Evolutionary conservation across 53 echinoderm and acorn worm genomes (phyloP).

Genomic region (Luidia sarsii): DNA sequence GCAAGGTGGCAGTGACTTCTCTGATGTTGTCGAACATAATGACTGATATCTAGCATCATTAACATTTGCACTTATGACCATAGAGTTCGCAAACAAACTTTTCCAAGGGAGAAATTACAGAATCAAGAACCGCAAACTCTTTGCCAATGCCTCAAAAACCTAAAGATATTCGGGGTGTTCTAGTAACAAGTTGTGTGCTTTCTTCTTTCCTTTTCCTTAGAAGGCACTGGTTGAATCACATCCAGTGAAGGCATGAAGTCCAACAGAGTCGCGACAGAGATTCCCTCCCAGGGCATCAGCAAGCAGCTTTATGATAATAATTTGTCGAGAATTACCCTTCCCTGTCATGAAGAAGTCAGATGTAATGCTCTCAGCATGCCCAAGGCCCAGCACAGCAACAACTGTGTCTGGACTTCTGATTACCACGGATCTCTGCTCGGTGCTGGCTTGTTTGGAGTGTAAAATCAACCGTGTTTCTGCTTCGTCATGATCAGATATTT

Average conservation of each 20-base stretch:
- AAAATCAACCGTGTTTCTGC: conserved; percentile 2
- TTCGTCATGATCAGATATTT: background rate
- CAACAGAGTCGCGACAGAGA: background rate
- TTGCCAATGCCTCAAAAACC: no score
- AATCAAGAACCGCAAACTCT: no score
- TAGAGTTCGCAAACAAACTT: no score
- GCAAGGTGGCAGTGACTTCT: no score
- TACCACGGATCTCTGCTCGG: background rate
- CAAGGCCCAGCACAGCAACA: conserved; percentile 17
- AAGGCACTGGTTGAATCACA: conserved; percentile 28
- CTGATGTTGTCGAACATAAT: no score
- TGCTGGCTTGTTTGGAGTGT: no score
- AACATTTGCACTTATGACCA: no score
- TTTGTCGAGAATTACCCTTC: background rate
- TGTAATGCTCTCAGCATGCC: background rate
- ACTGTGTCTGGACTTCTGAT: conserved; percentile 59
- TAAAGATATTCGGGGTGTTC: no score
- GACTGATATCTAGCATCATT: no score
- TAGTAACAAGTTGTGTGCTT: no score
- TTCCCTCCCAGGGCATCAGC: background rate
- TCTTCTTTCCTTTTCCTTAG: conserved; percentile 39
- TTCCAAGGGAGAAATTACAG: no score
- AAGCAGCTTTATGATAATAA: conserved; percentile 18
- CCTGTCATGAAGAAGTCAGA: conserved; percentile 22
- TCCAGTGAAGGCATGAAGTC: conserved; percentile 13